Conservation (phyloP, 2,797 vertebrate genomes). For the Salmo trutta region DNA sequence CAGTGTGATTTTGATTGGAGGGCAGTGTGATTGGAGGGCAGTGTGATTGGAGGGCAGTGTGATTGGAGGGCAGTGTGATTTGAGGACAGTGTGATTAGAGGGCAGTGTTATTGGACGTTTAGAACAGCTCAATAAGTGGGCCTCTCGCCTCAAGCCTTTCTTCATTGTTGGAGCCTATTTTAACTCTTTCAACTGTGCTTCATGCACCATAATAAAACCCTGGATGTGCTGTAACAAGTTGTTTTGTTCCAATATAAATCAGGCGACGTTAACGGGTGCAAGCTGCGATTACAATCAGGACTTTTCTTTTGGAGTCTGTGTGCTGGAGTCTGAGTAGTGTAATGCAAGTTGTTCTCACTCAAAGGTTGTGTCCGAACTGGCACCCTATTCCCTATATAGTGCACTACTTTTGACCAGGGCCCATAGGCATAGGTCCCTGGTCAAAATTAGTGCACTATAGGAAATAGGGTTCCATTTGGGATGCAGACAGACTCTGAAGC, state of each 20-base stretch:
- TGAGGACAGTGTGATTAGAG: too few species aligned
- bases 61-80: too few species aligned
- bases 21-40: too few species aligned
- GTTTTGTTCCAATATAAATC: neutral
- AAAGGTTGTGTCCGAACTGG: neutral
- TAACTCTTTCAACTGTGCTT: neutral
- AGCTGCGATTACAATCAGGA: neutral
- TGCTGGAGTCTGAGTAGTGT: neutral
- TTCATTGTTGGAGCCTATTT: neutral
- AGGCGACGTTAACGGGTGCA: neutral
- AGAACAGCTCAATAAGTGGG: neutral
- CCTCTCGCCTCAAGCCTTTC: neutral
- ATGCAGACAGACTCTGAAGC: neutral
- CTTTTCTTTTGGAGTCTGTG: neutral
- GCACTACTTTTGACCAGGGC: neutral
- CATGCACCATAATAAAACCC: neutral
- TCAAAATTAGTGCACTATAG: neutral
- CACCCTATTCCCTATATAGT: neutral
- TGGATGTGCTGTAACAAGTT: neutral
- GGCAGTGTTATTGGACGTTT: neutral
- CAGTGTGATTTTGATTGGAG: too few species aligned
- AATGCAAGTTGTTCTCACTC: neutral
- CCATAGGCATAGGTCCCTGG: neutral
- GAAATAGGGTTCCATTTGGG: neutral
- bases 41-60: too few species aligned